Evolutionary conservation across 2,113 vertebrate species (phyloP).

Genomic region (Corythornis vintsioides): DNA sequence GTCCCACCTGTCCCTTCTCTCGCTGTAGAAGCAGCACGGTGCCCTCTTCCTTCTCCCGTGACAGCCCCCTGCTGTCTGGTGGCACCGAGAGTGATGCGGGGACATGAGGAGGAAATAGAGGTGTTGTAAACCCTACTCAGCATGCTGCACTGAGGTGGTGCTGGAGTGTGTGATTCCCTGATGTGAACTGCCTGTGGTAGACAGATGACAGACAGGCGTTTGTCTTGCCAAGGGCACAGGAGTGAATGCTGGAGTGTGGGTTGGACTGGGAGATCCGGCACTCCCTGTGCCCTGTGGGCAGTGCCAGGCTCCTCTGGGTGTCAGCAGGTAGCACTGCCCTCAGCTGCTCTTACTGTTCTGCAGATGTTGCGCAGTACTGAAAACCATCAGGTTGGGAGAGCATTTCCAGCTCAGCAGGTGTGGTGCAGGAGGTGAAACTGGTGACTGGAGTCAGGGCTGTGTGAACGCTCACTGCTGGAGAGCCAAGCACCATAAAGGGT

Average conservation of each 20-base stretch:
- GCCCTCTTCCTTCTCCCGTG: not conserved
- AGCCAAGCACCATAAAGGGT: not conserved
- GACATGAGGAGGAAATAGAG: not conserved
- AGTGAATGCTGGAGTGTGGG: not conserved
- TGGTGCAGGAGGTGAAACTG: not conserved
- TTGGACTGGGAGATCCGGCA: not conserved
- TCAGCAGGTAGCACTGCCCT: not conserved
- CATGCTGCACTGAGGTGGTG: not conserved
- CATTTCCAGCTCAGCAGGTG: not conserved
- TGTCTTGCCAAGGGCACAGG: not conserved
- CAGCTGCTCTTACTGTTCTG: not conserved
- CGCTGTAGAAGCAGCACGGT: not conserved
- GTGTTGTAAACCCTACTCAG: not conserved
- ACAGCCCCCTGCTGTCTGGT: not conserved
- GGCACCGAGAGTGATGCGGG: not conserved
- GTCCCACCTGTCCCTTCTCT: slow-evolving; percentile 34
- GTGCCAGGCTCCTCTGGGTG: not conserved
- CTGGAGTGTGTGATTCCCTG: not conserved
- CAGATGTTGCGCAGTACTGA: not conserved
- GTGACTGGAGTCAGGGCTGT: not conserved
- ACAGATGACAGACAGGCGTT: not conserved
- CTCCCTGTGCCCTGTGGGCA: not conserved
- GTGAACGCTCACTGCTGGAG: not conserved
- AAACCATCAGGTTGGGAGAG: not conserved
- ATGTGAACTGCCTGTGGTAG: not conserved